Conservation (phyloP, 2,888 invertebrate genomes). For the Onchidella celtica region DNA sequence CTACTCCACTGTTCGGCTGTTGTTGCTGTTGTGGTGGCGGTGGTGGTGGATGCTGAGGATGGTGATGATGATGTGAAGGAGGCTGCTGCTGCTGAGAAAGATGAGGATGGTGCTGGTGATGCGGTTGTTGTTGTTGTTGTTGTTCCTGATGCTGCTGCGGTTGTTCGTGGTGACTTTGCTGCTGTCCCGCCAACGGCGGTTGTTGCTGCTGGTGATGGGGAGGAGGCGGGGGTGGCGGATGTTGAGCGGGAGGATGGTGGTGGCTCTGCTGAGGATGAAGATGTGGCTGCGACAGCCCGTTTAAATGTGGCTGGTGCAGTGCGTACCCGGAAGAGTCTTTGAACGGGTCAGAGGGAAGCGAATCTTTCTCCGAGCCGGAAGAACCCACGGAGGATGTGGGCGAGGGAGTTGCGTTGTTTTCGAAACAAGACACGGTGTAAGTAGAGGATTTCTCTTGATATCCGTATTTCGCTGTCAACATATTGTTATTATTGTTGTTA, state of each 20-base stretch:
- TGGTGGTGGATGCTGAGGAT: neutral
- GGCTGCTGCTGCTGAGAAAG: slow-evolving; percentile 13
- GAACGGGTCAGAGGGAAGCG: slow-evolving; percentile 23
- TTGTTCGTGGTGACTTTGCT: neutral
- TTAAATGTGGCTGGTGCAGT: slow-evolving; percentile 13
- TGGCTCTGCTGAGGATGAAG: slow-evolving; percentile 30
- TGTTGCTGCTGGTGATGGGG: slow-evolving; percentile 6
- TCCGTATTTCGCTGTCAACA: slow-evolving; percentile 7
- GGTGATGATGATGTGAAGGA: slow-evolving; percentile 9
- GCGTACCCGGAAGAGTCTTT: slow-evolving; percentile 17
- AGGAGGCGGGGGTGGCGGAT: slow-evolving; percentile 7
- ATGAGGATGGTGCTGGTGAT: neutral
- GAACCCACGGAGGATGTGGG: slow-evolving; percentile 34
- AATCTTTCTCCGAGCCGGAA: slow-evolving; percentile 39
- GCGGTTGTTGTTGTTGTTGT: neutral
- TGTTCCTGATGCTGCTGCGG: slow-evolving; percentile 32
- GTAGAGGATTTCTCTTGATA: slow-evolving; percentile 14
- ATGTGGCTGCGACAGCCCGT: slow-evolving; percentile 17
- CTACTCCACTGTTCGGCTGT: slow-evolving; percentile 16
- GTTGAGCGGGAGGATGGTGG: slow-evolving; percentile 1
- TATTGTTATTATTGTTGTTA: slow-evolving; percentile 26
- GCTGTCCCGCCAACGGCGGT: neutral
- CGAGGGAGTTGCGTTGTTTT: slow-evolving; percentile 25
- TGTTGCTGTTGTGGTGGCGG: slow-evolving; percentile 3
- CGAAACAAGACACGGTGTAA: slow-evolving; percentile 33